A percentile compares a stretch with the other conserved stretches of the same genome.
Conservation (phyloP, 2,113 vertebrate species). For the Telmatochromis sp. region DNA sequence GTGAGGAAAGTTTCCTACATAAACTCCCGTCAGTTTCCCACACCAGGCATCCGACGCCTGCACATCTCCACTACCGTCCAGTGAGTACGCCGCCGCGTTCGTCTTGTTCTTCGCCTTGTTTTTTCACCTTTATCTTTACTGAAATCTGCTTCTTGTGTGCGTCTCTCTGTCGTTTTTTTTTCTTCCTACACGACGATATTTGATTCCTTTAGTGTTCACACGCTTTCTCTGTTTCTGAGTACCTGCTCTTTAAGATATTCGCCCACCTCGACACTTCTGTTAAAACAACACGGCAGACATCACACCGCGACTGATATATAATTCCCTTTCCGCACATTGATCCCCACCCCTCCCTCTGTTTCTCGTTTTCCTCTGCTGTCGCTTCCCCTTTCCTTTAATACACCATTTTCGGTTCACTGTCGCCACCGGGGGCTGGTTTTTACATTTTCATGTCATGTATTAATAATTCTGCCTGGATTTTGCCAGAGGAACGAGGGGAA, state of each 20-base stretch:
- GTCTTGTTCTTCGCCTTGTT: background rate
- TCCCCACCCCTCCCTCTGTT: background rate
- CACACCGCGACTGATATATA: constrained; percentile 5
- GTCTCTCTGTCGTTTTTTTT: background rate
- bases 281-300: background rate
- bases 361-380: constrained; percentile 7
- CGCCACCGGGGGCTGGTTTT: constrained; percentile 46
- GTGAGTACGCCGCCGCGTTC: constrained; percentile 68
- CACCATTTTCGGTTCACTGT: constrained; percentile 13
- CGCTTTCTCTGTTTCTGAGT: background rate
- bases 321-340: background rate
- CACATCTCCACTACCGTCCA: constrained; percentile 89
- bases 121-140: background rate
- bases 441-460: constrained; percentile 56
- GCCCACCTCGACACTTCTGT: background rate
- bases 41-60: constrained; percentile 80
- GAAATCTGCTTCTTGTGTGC: background rate
- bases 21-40: constrained; percentile 95
- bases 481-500: constrained; percentile 11
- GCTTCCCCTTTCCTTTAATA: constrained; percentile 37
- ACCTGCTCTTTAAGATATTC: background rate
- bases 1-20: constrained; percentile 94
- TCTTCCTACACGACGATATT: background rate
- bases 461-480: constrained; percentile 50
- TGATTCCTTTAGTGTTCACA: background rate